Base-by-base conservation (phyloP, 2,888 invertebrate genomes). In the Mesorhabditis spiculigera region DNA sequence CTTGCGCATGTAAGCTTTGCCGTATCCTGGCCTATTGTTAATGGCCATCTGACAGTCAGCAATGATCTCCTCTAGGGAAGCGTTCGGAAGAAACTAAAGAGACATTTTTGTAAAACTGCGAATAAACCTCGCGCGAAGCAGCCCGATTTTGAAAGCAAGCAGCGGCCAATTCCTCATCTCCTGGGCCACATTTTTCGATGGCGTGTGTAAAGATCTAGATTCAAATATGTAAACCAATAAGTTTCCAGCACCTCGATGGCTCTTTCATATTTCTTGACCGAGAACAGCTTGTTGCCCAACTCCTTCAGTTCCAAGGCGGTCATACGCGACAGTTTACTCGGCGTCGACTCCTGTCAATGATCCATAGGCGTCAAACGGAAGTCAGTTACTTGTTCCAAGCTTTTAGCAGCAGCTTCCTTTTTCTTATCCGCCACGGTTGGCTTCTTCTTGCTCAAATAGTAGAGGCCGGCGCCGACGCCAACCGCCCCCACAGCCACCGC, bases 1-100 rank as follows among this genome's bases (percentile, higher is more conserved):
- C 10, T 61, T 45, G 28, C 72, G 44, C 45, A 87, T 72, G 64
- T 87, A 68, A 3, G 88, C 87, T 78, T 88, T 89, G 63, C 87
- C 66, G 74, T 88, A 89, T 13, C 80, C 79, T 0, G 88, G 87
- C 73, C 89, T 75, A 43, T 68, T n/a, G 43, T 73, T 68, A 10
- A 75, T 5, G 4, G 75, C 75, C 13, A 65, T 42, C 16, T 65
- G 28, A 42, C 74, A 75, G 63, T 75, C 75, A 4, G 16, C 45
- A 6, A 75, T 62, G 10, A 69, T 65, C 10, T 70, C 69, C 6
- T 75, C 71, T 5, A 58, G 16, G 10, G 58, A 50, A 10, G n/a
- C 58, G n/a, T n/a, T n/a, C 8, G 58, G 8, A 10, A 50, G n/a
- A n/a, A 13, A 50, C 58, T 50, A 50, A 50, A 50, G 5, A 69